These are phyloP conservation scores for Romanogobio albipinnatus DNA, from an alignment of 2,113 vertebrate genomes.

Conservation along the genomic window DNA sequence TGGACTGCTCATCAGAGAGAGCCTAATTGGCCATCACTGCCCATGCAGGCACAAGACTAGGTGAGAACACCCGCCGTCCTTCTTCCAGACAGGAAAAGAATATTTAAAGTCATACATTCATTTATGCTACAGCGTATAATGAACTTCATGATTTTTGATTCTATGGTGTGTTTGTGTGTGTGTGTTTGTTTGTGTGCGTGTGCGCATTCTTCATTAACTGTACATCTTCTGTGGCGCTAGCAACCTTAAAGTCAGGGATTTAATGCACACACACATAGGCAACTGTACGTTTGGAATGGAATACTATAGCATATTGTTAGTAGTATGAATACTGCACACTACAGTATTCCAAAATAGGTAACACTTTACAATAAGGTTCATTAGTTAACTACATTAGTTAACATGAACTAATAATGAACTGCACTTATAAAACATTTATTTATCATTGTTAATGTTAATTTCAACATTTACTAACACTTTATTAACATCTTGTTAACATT, in stretches of 20 bases:
- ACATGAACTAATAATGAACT: too few species aligned
- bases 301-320: not conserved
- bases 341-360: not conserved
- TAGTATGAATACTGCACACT: not conserved
- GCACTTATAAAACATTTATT: too few species aligned
- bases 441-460: too few species aligned
- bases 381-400: too few species aligned
- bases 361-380: too few species aligned
- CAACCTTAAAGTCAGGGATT: not conserved
- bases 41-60: constrained; percentile 62
- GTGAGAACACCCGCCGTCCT: constrained; percentile 52
- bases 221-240: not conserved
- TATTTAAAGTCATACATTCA: constrained; percentile 68
- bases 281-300: not conserved
- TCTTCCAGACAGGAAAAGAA: constrained; percentile 55
- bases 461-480: too few species aligned
- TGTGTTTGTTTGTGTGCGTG: not conserved
- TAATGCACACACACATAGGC: not conserved
- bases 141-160: constrained; percentile 61
- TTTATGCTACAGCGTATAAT: constrained; percentile 70
- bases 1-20: constrained; percentile 74
- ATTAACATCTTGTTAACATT: too few species aligned
- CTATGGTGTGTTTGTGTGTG: not conserved
- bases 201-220: not conserved
- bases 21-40: constrained; percentile 79